These are phyloP conservation scores for Mesorhabditis belari DNA, from an alignment of 2,888 invertebrate species.

Conservation along the genomic window DNA sequence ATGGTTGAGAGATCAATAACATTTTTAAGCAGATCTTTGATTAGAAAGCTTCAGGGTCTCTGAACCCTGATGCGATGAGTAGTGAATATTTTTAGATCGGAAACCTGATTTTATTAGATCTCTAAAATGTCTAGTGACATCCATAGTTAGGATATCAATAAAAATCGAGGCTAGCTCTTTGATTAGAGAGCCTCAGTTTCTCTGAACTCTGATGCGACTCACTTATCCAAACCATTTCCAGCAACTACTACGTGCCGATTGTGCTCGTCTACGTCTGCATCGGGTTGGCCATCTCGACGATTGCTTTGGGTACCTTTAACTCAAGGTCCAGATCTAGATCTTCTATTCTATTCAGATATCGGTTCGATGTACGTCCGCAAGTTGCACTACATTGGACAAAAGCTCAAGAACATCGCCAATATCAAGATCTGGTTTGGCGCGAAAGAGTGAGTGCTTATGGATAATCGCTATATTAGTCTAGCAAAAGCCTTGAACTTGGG, in stretches of 20 bases:
- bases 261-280: conserved; percentile 48
- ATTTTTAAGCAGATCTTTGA: too few relatives aligned
- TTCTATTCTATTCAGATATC: conserved; percentile 31
- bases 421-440: conserved; percentile 49
- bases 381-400: conserved; percentile 43
- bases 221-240: conserved; percentile 11
- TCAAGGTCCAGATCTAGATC: neutral
- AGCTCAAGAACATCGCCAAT: conserved; percentile 42
- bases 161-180: too few relatives aligned
- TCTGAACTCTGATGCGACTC: neutral
- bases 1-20: too few relatives aligned
- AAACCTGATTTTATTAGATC: too few relatives aligned
- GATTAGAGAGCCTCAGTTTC: too few relatives aligned
- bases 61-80: too few relatives aligned
- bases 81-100: too few relatives aligned
- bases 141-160: too few relatives aligned
- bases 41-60: too few relatives aligned
- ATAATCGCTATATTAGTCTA: too few relatives aligned
- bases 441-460: conserved; percentile 26
- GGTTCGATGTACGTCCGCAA: conserved; percentile 48
- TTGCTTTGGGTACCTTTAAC: conserved; percentile 39
- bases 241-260: conserved; percentile 41
- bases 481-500: too few relatives aligned
- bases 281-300: conserved; percentile 48
- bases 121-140: too few relatives aligned